These are phyloP conservation scores for Tubulanus polymorphus DNA, from an alignment of 2,888 invertebrate genomes.

Conservation along the genomic window DNA sequence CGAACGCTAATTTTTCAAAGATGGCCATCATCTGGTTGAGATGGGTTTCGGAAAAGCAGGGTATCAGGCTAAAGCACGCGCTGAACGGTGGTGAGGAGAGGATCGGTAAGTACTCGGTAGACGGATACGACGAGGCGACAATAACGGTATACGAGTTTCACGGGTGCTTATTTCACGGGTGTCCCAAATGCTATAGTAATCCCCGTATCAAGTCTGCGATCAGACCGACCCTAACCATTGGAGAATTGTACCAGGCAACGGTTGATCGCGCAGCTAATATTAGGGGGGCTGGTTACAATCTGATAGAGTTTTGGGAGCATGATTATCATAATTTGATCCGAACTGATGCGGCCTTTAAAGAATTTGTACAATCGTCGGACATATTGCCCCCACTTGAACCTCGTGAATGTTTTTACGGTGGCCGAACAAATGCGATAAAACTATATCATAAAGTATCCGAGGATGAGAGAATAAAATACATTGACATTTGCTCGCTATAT, in stretches of 20 bases:
- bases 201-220: background rate
- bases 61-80: background rate
- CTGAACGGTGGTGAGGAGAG: background rate
- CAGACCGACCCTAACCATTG: background rate
- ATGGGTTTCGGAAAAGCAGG: conserved; percentile 7
- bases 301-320: conserved; percentile 21
- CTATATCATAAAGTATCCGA: conserved; percentile 18
- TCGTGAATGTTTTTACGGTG: conserved; percentile 30
- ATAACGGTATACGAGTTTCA: conserved; percentile 6
- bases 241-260: background rate
- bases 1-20: conserved; percentile 3
- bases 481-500: conserved; percentile 25
- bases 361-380: conserved; percentile 1
- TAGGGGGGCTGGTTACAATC: background rate
- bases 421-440: conserved; percentile 26
- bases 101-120: background rate
- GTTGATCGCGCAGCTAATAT: background rate
- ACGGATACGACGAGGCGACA: background rate
- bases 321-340: conserved; percentile 10
- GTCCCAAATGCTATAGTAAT: background rate
- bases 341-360: background rate
- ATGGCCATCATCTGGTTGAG: conserved; percentile 14
- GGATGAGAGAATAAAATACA: conserved; percentile 24
- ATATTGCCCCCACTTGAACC: conserved; percentile 18
- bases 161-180: background rate